phyloP scores from a whole-genome alignment of 1,140 invertebrate genomes.

The Drosophila bocki region DNA sequence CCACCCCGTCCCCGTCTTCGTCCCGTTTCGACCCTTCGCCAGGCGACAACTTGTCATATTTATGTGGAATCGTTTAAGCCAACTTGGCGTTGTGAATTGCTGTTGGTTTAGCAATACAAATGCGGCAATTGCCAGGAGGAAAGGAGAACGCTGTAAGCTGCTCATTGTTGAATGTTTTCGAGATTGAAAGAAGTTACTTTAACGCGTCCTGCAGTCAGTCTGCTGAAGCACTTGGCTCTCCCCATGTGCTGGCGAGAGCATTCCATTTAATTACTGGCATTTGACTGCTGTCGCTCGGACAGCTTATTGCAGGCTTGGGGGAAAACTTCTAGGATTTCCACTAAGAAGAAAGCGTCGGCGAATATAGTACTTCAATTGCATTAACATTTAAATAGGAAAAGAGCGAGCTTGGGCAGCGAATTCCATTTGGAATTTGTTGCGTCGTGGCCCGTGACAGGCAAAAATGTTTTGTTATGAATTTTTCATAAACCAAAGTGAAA shows the following conservation, averaged over 20 bases:
- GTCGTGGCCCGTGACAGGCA: constrained; percentile 48
- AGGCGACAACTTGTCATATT: constrained; percentile 73
- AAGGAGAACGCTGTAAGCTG: constrained; percentile 8
- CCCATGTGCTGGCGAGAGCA: constrained; percentile 47
- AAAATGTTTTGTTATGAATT: constrained; percentile 66
- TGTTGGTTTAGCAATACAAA: constrained; percentile 57
- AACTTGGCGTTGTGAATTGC: constrained; percentile 49
- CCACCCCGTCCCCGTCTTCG: background rate
- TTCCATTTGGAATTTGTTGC: constrained; percentile 52
- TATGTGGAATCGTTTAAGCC: constrained; percentile 74
- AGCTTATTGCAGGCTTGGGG: constrained; percentile 17
- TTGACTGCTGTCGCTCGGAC: constrained; percentile 21
- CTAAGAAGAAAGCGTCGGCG: background rate
- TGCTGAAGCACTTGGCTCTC: constrained; percentile 5
- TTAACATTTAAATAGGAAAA: constrained; percentile 56
- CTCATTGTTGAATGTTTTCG: constrained; percentile 33
- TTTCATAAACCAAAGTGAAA: constrained; percentile 68
- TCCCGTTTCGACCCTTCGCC: constrained; percentile 8
- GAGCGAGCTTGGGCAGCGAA: constrained; percentile 9
- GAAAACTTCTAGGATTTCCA: constrained; percentile 6
- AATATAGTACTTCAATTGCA: constrained; percentile 46
- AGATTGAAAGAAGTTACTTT: constrained; percentile 52
- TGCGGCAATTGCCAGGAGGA: constrained; percentile 59
- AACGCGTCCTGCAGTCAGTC: constrained; percentile 25
- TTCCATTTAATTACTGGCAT: constrained; percentile 74